Base-by-base conservation (phyloP, 2,113 vertebrate genomes). In the Cichladusa arquata region DNA sequence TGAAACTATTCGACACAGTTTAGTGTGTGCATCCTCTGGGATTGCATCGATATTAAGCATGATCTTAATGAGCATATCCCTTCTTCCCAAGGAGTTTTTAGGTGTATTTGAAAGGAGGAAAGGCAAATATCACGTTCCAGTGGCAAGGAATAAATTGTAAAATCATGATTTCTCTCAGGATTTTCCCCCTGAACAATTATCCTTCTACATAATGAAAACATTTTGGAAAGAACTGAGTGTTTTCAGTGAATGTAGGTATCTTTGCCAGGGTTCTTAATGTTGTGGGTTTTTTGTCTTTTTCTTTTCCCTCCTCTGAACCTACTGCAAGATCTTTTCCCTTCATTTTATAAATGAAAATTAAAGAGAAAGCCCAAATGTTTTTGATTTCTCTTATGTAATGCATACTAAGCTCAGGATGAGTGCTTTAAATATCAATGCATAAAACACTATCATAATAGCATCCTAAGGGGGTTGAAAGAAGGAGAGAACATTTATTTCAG, bases 1-100 rank as follows among this genome's bases (percentile, higher is more conserved):
- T 87, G 51, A 80, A 87, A 66, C 26, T 74, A 19, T 86, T 84
- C 69, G 47, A 56, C 14, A 54, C 82, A 69, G 36, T 57, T 89
- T 69, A 79, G 25, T 64, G 50, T 13, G 4, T 34, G 26, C 25
- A 4, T 65, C 42, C 70, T 79, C 56, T 90, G 81, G 65, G 73
- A 70, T 47, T 77, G 38, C 17, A n/a, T 66, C 2, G 11, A 26
- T 92, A 81, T 67, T 90, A 88, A 88, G 44, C 64, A 71, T 38
- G 28, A 64, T 82, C 53, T 81, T 86, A 83, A 73, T 83, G 79
- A 92, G 40, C 53, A 84, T 78, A 83, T 84, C 28, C 17, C n/a
- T 81, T 81, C 56, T 86, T 91, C 47, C 51, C 64, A 89, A 73
- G 47, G 67, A 94, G 36, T 88, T 95, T 91, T 86, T 62, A 83